phyloP scores from a whole-genome alignment of 2,797 vertebrate genomes.

The Semotilus atromaculatus region DNA sequence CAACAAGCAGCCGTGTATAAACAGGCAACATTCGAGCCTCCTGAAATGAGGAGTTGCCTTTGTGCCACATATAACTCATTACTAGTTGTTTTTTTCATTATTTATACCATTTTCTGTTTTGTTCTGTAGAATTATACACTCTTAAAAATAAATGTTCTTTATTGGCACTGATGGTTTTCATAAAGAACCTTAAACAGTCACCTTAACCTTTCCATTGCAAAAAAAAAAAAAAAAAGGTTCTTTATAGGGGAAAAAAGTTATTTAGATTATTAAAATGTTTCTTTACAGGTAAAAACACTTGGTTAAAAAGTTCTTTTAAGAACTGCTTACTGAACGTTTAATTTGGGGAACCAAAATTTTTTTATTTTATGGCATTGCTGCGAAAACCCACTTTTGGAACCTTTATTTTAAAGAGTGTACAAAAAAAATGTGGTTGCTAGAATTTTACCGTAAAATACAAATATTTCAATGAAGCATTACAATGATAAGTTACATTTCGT shows the following conservation, averaged over 20 bases:
- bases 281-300: no score
- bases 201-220: not conserved
- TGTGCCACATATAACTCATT: not conserved
- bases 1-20: conserved; percentile 59
- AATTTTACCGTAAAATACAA: not conserved
- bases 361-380: not conserved
- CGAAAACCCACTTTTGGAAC: not conserved
- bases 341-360: not conserved
- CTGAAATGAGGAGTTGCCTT: conserved; percentile 27
- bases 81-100: not conserved
- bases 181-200: not conserved
- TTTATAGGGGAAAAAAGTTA: not conserved
- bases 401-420: no score
- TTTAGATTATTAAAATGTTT: not conserved
- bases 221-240: not conserved
- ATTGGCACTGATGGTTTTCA: not conserved
- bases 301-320: no score
- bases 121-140: not conserved
- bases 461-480: not conserved
- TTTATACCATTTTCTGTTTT: not conserved
- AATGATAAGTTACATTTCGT: not conserved
- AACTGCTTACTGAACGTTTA: not conserved
- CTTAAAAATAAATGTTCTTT: not conserved
- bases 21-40: conserved; percentile 8
- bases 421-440: not conserved